Base-by-base conservation (phyloP, 2,888 invertebrate genomes). In the Elgonia sp. region DNA sequence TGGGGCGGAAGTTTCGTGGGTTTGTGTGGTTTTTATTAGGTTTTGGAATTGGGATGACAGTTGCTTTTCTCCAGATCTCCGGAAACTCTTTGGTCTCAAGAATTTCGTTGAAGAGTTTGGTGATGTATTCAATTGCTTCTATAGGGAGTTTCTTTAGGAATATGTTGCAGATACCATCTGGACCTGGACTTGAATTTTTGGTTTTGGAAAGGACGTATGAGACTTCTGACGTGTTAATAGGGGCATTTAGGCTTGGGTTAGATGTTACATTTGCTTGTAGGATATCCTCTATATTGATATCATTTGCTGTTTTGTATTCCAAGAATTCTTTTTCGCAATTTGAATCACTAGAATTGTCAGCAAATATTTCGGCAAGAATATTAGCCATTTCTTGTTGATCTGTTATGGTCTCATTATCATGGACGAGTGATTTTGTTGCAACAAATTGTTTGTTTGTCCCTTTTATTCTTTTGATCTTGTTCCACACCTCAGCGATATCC, bases 171-270 rank as follows among this genome's bases (percentile, higher is more conserved):
- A 80, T 89, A 9, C 37, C 77, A 37, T 91, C 90, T 0, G 89
- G 91, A 0, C 89, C 89, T 2, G 90, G 89, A 29, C 88, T 88
- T 18, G 83, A 75, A 20, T 88, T 89, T 69, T 83, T 70, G 0
- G 62, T 70, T 18, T 77, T 65, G 18, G 21, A 39, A 0, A 77
- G 55, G 3, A 18, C 39, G 8, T 0, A 9, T 14, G 9, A 65
- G 1, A 77, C 20, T 21, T 77, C 77, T 0, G 0, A 0, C 18
- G 14, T 42, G 2, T 6, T 29, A 0, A 75, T 75, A 20, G 46
- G 20, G 40, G 4, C 2, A 16, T 75, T 75, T 8, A 75, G 12
- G 18, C 0, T 12, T 12, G 40, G 20, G 20, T 73, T 60, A 3
- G 73, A 42, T 1, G 16, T 73, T 0, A 8, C 7, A 16, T 57